phyloP scores from a whole-genome alignment of 2,113 vertebrate genomes.

The Daubentonia madagascariensis region DNA sequence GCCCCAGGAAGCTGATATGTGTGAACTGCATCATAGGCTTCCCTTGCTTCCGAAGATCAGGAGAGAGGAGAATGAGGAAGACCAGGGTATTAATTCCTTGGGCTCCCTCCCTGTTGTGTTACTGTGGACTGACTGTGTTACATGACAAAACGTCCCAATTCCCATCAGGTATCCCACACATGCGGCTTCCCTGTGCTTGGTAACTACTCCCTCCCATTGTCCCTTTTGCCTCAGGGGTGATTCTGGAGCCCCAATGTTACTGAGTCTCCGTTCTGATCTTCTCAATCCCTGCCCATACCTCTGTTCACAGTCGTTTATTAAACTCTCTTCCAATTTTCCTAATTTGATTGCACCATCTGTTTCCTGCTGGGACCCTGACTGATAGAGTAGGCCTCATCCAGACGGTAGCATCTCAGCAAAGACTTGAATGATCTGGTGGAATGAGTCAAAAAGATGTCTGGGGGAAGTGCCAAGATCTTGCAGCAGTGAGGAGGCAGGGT shows the following conservation, averaged over 20 bases:
- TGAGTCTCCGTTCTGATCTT: neutral
- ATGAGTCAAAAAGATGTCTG: neutral
- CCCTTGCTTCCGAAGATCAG: neutral
- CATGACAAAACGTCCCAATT: neutral
- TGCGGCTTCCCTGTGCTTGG: neutral
- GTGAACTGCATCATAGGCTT: neutral
- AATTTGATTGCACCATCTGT: slow-evolving; percentile 31
- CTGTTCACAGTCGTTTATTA: neutral
- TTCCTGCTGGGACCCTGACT: neutral
- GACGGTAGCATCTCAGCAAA: slow-evolving; percentile 23
- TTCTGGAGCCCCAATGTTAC: neutral
- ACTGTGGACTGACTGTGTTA: neutral
- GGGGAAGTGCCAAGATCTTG: neutral
- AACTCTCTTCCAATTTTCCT: slow-evolving; percentile 6
- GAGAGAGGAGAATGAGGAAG: neutral
- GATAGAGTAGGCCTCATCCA: neutral
- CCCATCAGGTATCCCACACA: neutral
- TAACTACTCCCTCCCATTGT: neutral
- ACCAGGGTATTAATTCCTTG: neutral
- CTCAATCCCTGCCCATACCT: neutral
- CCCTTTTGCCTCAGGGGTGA: neutral
- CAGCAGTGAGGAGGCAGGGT: neutral
- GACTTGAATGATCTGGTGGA: neutral
- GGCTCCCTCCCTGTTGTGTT: neutral
- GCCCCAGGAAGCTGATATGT: neutral